phyloP scores from a whole-genome alignment of 2,113 vertebrate species.

The Tychaedon coryphoeus region DNA sequence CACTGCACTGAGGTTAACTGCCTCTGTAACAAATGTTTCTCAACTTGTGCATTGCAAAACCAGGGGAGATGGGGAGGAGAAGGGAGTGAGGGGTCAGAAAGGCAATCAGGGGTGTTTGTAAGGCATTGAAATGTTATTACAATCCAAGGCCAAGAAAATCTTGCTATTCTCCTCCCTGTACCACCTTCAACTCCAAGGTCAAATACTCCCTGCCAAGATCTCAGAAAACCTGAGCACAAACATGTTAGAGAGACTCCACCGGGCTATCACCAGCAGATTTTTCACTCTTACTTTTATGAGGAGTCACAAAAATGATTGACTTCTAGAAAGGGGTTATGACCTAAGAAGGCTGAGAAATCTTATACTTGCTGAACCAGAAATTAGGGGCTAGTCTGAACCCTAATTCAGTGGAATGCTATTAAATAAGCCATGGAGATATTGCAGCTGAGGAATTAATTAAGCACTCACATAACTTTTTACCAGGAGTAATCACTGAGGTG shows the following conservation, averaged over 20 bases:
- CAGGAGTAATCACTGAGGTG: background rate
- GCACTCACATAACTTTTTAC: background rate
- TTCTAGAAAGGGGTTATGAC: constrained; percentile 39
- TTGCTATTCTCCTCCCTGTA: constrained; percentile 3
- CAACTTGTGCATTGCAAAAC: constrained; percentile 16
- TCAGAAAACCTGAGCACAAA: constrained; percentile 33
- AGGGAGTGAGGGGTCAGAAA: constrained; percentile 54
- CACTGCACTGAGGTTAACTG: background rate
- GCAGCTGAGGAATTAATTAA: background rate
- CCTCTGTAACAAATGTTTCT: background rate
- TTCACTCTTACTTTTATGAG: constrained; percentile 24
- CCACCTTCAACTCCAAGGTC: constrained; percentile 29
- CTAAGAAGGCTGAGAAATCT: background rate
- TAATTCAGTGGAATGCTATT: background rate
- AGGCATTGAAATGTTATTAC: constrained; percentile 25
- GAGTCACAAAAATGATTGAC: constrained; percentile 34
- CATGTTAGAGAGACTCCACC: background rate
- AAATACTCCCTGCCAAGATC: constrained; percentile 28
- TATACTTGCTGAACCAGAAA: background rate
- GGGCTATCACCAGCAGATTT: constrained; percentile 14
- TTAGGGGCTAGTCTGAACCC: background rate
- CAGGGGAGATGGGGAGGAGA: background rate
- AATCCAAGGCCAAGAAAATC: constrained; percentile 38
- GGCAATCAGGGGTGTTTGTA: background rate
- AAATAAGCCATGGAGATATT: background rate